Evolutionary conservation across 2,888 invertebrate genomes (phyloP), one percentile per base, ranked within the genome.

Genomic region (Apantesis nais): DNA sequence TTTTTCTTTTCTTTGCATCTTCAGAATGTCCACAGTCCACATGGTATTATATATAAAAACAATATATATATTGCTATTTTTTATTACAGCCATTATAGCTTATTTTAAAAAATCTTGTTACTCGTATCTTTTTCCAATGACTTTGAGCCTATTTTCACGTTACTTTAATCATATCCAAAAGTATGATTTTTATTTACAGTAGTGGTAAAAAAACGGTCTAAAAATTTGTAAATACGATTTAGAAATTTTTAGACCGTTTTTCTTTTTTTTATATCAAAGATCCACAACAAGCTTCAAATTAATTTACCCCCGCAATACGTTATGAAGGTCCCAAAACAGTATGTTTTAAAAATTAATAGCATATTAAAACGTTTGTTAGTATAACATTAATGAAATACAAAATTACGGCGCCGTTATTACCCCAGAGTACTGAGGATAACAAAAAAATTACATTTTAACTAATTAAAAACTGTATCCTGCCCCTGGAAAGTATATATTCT

Each of bases 371-470:
- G 80, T 82, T 78, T 87, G 85, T 86, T 89, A 84, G 79, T 81
- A 82, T 83, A 84, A 85, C 80, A 86, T 87, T 86, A 84, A 84
- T 82, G 76, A 85, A 87, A 85, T 85, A 82, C 73, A 77, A 82
- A 85, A 83, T 83, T 80, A 86, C 83, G 79, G 79, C 80, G 78
- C 78, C 80, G 77, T 83, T 84, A 83, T 79, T 78, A 78, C 78
- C 76, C 80, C 78, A 71, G 78, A 83, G 82, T 83, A 82, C 72
- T 29, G 79, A 77, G 74, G 76, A 74, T 75, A 81, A 78, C 85
- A 85, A 85, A 64, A 83, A 81, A 78, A 74, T 75, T 74, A 72
- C 77, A 79, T 67, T 67, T 67, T 65, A 72, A 76, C 68, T 68
- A 68, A 72, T 68, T 71, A 65, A 64, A 64, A 65, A 73, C 76